phyloP scores from a whole-genome alignment of 2,113 vertebrate species.

The Phylloscopus trochilus region DNA sequence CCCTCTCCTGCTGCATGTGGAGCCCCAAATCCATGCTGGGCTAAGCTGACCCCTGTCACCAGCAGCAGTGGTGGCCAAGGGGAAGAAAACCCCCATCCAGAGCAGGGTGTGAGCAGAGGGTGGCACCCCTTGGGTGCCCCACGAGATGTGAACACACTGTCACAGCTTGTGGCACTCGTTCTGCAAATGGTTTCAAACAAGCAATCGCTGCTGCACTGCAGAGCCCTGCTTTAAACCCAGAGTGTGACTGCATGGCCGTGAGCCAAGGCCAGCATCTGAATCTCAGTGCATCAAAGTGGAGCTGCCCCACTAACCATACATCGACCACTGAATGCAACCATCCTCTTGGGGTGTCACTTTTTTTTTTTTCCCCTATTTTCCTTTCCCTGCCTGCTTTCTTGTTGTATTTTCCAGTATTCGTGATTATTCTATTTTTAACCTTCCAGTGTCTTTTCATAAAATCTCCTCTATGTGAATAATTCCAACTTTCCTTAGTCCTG shows the following conservation, averaged over 20 bases:
- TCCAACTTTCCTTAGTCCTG: background rate
- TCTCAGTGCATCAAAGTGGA: background rate
- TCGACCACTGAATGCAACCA: background rate
- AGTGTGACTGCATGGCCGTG: accelerated
- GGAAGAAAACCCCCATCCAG: too few species aligned
- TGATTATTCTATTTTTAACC: constrained; percentile 21
- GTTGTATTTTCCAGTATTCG: background rate
- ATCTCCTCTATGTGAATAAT: background rate
- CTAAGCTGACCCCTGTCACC: background rate
- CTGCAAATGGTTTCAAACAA: background rate
- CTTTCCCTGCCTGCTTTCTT: background rate
- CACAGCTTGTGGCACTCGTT: accelerated
- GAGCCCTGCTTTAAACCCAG: background rate
- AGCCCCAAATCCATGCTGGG: background rate
- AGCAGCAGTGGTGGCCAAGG: background rate
- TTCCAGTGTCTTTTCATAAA: background rate
- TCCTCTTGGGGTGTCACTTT: background rate
- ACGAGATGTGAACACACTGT: accelerated
- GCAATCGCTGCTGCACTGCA: background rate
- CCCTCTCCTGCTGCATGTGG: background rate
- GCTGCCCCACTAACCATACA: background rate
- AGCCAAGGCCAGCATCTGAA: background rate
- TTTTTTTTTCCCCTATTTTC: background rate
- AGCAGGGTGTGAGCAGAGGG: background rate
- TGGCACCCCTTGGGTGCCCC: background rate